Evolutionary conservation across 1,140 invertebrate genomes (phyloP).

Genomic region (Conus ventricosus): DNA sequence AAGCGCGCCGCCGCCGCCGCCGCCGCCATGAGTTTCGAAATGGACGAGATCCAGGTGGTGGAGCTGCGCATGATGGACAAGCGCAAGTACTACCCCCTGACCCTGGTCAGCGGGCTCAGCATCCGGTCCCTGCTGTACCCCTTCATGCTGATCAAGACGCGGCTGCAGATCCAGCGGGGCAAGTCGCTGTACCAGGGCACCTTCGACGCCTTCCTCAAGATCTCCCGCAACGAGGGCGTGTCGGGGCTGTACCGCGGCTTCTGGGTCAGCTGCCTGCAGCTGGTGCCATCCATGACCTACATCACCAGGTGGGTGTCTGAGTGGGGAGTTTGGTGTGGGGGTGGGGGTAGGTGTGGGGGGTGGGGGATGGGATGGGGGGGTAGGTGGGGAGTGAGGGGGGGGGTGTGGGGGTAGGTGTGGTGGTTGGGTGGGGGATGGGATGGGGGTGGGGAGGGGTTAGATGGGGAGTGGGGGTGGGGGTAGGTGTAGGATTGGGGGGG

Average conservation of each 20-base stretch:
- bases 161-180: conserved; percentile 84
- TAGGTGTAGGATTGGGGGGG: too few relatives aligned
- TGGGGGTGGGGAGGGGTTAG: too few relatives aligned
- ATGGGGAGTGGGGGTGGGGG: too few relatives aligned
- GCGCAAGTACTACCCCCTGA: conserved; percentile 92
- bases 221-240: conserved; percentile 90
- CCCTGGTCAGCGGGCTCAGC: conserved; percentile 89
- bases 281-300: conserved; percentile 91
- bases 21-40: conserved; percentile 39
- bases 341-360: neutral
- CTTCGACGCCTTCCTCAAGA: conserved; percentile 93
- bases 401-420: too few relatives aligned
- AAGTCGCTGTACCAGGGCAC: conserved; percentile 87
- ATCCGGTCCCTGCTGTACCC: conserved; percentile 95
- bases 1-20: too few relatives aligned
- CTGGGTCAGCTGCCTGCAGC: conserved; percentile 89
- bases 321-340: neutral
- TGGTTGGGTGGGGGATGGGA: too few relatives aligned
- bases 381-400: too few relatives aligned
- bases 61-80: conserved; percentile 99
- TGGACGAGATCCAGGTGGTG: conserved; percentile 77
- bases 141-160: conserved; percentile 96
- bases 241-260: conserved; percentile 95
- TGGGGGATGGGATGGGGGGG: too few relatives aligned
- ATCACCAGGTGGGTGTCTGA: conserved; percentile 79